Evolutionary conservation across 2,888 invertebrate genomes (phyloP), one percentile per base, ranked within the genome.

Genomic region (Gortyna flavago): DNA sequence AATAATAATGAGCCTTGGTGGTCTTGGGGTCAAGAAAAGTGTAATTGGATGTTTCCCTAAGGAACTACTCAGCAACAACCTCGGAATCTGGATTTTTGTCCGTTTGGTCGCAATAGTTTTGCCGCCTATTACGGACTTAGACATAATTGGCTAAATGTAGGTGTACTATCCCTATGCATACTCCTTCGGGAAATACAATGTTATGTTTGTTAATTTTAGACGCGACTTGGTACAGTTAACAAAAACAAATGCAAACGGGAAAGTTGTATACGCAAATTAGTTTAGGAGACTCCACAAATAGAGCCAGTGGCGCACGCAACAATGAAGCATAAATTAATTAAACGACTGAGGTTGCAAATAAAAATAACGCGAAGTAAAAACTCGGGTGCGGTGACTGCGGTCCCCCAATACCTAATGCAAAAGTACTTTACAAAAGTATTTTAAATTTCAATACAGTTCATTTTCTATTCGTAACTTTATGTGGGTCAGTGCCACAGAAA

Each of bases 371-470:
- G 48, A 72, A 80, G 72, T 64, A 80, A 79, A 79, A 79, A 75
- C 72, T 62, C 65, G 66, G 59, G 35, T 35, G 72, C 72, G 70
- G 68, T 2, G 35, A 35, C 35, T 35, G 35, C 4, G 35, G 35
- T 71, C 67, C 48, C 72, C 61, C 74, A 75, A 75, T 72, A 77
- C 75, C 72, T 71, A 75, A 81, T 77, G 70, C 74, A 77, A 76
- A 79, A 85, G 77, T 77, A 72, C 75, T 82, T 81, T 80, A 62
- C 18, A 77, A 81, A 89, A 86, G 81, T 79, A 84, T 89, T 89
- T 89, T 86, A 88, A 91, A 87, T 90, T 90, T 84, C 86, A 86
- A 87, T 86, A 88, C 85, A 83, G 80, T 88, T 87, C 84, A 85
- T 90, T 89, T 90, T 85, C 85, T 84, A 85, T 89, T 88, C 81